Evolutionary conservation across 2,888 invertebrate species (phyloP).

Genomic region (Merodon equestris): DNA sequence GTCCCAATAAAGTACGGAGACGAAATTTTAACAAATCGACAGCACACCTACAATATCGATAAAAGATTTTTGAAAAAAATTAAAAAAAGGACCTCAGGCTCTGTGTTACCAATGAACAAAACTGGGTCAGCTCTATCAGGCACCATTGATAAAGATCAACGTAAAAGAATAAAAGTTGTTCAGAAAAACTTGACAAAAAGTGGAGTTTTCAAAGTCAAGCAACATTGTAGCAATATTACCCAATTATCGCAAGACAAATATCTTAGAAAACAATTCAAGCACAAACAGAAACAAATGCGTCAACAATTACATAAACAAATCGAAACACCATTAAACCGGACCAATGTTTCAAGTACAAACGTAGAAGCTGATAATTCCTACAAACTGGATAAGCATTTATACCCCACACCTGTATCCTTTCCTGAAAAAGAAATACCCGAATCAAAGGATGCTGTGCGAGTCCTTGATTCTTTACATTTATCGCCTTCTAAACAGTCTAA

Average conservation of each 20-base stretch:
- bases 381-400: too few relatives aligned
- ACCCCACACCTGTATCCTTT: too few relatives aligned
- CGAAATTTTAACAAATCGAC: conserved; percentile 19
- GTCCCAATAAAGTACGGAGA: conserved; percentile 20
- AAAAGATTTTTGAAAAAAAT: conserved; percentile 70
- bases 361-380: too few relatives aligned
- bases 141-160: conserved; percentile 72
- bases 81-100: conserved; percentile 70
- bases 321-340: conserved; percentile 1
- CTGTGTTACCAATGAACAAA: conserved; percentile 18
- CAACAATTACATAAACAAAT: conserved; percentile 45
- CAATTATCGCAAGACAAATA: conserved; percentile 39
- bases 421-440: too few relatives aligned
- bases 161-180: conserved; percentile 73
- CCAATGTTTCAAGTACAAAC: too few relatives aligned
- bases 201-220: conserved; percentile 33
- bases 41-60: conserved; percentile 25
- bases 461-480: too few relatives aligned
- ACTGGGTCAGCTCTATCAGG: neutral
- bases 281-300: conserved; percentile 54
- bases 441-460: too few relatives aligned
- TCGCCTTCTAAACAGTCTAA: too few relatives aligned
- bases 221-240: conserved; percentile 13
- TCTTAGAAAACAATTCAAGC: conserved; percentile 50
- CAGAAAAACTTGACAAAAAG: conserved; percentile 71